These are phyloP conservation scores for Microctonus hyperodae DNA, from an alignment of 2,888 invertebrate species.

Conservation along the genomic window DNA sequence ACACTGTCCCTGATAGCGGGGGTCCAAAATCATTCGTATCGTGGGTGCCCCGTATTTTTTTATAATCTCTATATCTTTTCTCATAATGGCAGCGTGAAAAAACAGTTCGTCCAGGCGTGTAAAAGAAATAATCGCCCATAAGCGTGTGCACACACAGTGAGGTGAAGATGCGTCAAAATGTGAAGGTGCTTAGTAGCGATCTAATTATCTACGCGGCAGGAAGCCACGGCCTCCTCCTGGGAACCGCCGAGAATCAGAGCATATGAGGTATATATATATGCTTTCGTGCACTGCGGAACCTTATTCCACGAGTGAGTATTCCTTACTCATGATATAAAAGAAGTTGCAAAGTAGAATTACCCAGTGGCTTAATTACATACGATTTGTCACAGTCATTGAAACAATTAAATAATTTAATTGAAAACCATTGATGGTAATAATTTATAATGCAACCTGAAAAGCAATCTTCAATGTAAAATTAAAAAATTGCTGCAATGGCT, in stretches of 20 bases:
- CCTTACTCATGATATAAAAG: neutral
- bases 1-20: constrained; percentile 40
- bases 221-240: constrained; percentile 58
- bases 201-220: constrained; percentile 63
- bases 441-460: neutral
- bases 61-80: constrained; percentile 12
- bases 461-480: neutral
- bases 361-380: constrained; percentile 11
- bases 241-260: constrained; percentile 44
- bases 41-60: constrained; percentile 18
- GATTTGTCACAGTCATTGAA: constrained; percentile 4
- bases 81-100: constrained; percentile 26
- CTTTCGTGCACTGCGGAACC: neutral
- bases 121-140: constrained; percentile 35
- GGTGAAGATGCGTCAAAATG: constrained; percentile 50
- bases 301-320: neutral
- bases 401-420: constrained; percentile 14
- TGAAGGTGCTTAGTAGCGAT: constrained; percentile 61
- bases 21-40: constrained; percentile 35
- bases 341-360: constrained; percentile 11
- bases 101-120: constrained; percentile 35
- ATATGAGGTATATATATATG: constrained; percentile 27
- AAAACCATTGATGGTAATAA: constrained; percentile 1
- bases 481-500: constrained; percentile 1
- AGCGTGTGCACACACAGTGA: constrained; percentile 30